Evolutionary conservation across 1,140 invertebrate species (phyloP).

Genomic region (Formica selysi): DNA sequence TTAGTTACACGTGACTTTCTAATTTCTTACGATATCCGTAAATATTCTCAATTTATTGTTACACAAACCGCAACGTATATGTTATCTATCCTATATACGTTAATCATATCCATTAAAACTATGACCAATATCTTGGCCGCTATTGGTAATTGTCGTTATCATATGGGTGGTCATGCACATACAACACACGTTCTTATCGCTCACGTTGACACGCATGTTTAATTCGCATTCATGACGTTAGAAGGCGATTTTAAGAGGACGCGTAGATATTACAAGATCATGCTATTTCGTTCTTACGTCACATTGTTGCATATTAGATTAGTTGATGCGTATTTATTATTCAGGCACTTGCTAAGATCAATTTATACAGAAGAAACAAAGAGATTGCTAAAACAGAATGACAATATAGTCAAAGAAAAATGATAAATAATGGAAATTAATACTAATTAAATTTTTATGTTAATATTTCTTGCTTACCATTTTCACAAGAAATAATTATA

Average conservation of each 20-base stretch:
- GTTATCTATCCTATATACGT: not conserved
- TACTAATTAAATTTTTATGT: not conserved
- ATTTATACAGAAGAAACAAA: constrained; percentile 8
- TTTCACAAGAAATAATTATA: not conserved
- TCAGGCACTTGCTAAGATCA: constrained; percentile 11
- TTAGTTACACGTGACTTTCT: not conserved
- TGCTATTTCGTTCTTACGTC: constrained; percentile 24
- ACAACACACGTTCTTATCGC: not conserved
- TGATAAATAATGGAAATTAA: not conserved
- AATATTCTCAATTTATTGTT: no score
- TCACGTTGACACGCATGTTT: constrained; percentile 2
- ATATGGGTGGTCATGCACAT: not conserved
- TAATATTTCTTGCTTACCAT: not conserved
- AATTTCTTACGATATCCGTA: not conserved
- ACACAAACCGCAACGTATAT: not conserved
- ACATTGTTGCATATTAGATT: constrained; percentile 38
- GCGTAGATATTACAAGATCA: constrained; percentile 28
- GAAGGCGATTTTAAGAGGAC: constrained; percentile 29
- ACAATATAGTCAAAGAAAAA: not conserved
- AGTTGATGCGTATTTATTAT: constrained; percentile 16
- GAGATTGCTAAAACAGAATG: not conserved
- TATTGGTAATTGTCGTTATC: constrained; percentile 13
- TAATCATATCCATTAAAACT: no score
- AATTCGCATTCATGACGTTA: constrained; percentile 31
- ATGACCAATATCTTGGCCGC: not conserved